A percentile compares a stretch with the other conserved stretches of the same genome.
Evolutionary conservation across 2,797 vertebrate species (phyloP).

Genomic region (Enteromius paludinosus): DNA sequence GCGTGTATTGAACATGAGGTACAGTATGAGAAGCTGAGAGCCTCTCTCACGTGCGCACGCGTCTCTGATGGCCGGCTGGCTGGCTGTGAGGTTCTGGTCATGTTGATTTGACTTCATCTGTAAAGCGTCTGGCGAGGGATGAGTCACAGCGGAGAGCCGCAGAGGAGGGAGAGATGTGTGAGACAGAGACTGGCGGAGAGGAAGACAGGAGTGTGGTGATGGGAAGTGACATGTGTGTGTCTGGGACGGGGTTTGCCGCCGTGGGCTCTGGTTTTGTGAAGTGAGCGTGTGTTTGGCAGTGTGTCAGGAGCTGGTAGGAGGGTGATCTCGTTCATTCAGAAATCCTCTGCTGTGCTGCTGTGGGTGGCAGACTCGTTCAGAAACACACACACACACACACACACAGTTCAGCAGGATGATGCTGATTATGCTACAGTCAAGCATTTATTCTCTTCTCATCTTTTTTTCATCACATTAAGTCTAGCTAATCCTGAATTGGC

Average conservation of each 20-base stretch:
- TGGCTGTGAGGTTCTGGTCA: slow-evolving; percentile 21
- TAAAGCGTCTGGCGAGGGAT: slow-evolving; percentile 30
- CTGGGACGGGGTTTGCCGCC: not conserved
- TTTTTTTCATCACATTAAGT: not conserved
- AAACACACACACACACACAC: not conserved
- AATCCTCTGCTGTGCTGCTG: slow-evolving; percentile 23
- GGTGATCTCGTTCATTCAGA: slow-evolving; percentile 38
- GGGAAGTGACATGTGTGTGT: slow-evolving; percentile 15
- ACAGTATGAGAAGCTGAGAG: not conserved
- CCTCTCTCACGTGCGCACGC: not conserved
- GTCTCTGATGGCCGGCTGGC: not conserved
- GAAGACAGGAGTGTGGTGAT: slow-evolving; percentile 12
- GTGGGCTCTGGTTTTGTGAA: slow-evolving; percentile 11
- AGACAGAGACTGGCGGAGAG: slow-evolving; percentile 14
- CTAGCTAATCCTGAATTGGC: not conserved
- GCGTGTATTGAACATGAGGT: not conserved
- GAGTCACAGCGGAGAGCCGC: slow-evolving; percentile 54
- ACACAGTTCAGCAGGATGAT: not conserved
- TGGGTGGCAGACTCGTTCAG: not conserved
- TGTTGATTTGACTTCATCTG: slow-evolving; percentile 44
- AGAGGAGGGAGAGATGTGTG: slow-evolving; percentile 51
- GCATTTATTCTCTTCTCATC: slow-evolving; percentile 3
- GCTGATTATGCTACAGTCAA: not conserved
- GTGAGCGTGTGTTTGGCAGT: slow-evolving; percentile 26
- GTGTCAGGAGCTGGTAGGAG: slow-evolving; percentile 15